phyloP scores from a whole-genome alignment of 2,113 vertebrate species.

The Boulengeromyrus knoepffleri region DNA sequence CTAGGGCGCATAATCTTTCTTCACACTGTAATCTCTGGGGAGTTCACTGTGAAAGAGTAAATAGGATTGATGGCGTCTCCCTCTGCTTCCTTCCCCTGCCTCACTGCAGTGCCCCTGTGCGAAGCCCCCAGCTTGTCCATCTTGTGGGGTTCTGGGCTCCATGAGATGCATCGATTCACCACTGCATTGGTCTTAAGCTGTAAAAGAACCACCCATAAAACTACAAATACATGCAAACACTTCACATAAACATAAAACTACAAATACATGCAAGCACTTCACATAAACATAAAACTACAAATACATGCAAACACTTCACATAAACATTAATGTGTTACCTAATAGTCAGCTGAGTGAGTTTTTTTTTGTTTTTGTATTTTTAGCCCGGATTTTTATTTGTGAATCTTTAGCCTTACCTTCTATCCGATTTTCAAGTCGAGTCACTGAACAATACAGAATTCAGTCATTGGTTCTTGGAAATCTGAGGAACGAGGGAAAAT shows the following conservation, averaged over 20 bases:
- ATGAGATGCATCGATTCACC: not conserved
- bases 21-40: not conserved
- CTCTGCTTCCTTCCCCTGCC: not conserved
- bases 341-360: not conserved
- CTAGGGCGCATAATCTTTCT: not conserved
- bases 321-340: not conserved
- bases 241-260: too few relatives aligned
- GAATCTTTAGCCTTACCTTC: not conserved
- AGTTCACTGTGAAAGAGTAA: not conserved
- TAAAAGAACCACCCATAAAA: not conserved
- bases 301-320: too few relatives aligned
- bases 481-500: not conserved
- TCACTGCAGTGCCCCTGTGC: not conserved
- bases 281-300: too few relatives aligned
- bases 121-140: not conserved
- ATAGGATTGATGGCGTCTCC: not conserved
- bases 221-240: not conserved
- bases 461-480: not conserved
- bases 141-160: not conserved
- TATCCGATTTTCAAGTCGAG: not conserved
- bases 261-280: too few relatives aligned
- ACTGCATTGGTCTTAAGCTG: not conserved
- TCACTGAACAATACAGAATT: not conserved
- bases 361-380: not conserved
- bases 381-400: not conserved